Evolutionary conservation across 2,888 invertebrate genomes (phyloP).

Genomic region (Drosophila incognita): DNA sequence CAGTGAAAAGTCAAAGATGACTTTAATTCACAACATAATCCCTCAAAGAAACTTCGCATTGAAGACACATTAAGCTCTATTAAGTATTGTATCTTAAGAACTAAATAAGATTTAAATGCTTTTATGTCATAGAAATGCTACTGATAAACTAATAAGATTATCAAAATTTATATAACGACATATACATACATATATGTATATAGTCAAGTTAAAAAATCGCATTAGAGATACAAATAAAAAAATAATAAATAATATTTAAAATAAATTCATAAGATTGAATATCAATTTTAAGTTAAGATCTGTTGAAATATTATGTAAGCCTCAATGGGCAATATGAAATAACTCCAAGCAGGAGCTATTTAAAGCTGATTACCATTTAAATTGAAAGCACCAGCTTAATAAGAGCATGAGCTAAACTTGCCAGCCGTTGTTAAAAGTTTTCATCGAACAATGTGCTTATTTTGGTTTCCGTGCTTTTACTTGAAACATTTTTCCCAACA

Average conservation of each 20-base stretch:
- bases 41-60: not conserved
- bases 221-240: not conserved
- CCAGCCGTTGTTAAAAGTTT: constrained; percentile 40
- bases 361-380: constrained; percentile 30
- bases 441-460: constrained; percentile 41
- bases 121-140: not conserved
- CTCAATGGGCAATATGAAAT: not conserved
- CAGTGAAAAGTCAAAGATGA: not conserved
- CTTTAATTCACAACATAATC: not conserved
- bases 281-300: not conserved
- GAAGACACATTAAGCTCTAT: not conserved
- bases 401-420: constrained; percentile 12
- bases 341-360: not conserved
- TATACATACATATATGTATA: accelerated
- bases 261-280: not conserved
- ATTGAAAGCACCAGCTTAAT: constrained; percentile 12
- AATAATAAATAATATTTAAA: not conserved
- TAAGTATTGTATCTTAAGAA: not conserved
- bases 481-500: constrained; percentile 50
- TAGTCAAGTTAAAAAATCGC: not conserved
- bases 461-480: constrained; percentile 47
- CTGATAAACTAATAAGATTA: not conserved
- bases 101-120: not conserved
- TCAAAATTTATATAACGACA: not conserved
- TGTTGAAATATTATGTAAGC: not conserved